These are phyloP conservation scores for Cyphomyrus discorhynchus DNA, from an alignment of 2,113 vertebrate species.

Conservation along the genomic window DNA sequence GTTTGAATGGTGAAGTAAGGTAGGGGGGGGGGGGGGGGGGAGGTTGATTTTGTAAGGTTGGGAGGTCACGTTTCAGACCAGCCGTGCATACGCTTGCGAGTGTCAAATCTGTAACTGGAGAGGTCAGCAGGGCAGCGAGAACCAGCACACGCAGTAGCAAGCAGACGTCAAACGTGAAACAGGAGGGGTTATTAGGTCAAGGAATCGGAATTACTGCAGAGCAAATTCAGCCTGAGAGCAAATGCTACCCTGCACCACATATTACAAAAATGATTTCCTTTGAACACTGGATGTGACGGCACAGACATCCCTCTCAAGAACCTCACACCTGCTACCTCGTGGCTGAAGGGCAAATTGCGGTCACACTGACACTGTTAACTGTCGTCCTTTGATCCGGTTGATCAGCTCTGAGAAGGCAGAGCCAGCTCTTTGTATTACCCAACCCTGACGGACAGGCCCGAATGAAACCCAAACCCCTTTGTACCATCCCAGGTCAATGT, in stretches of 20 bases:
- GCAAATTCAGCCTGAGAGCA: background rate
- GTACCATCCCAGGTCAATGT: background rate
- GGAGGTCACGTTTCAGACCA: background rate
- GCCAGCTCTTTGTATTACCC: background rate
- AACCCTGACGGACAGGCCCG: background rate
- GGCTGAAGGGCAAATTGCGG: background rate
- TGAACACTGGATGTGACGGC: background rate
- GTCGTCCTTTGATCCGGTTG: background rate
- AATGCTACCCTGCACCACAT: background rate
- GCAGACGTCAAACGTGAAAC: background rate
- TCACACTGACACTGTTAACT: background rate
- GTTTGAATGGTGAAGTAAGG: background rate
- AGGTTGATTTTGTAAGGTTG: background rate
- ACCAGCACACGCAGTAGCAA: background rate
- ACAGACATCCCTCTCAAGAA: background rate
- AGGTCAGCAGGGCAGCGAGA: background rate
- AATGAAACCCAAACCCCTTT: background rate
- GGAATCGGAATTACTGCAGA: background rate
- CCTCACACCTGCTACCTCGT: background rate
- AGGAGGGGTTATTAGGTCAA: background rate
- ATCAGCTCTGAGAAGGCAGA: background rate
- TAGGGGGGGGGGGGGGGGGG: too few species aligned
- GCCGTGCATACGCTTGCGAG: background rate
- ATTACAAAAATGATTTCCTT: background rate
- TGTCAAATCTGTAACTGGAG: background rate